Evolutionary conservation across 2,888 invertebrate genomes (phyloP).

Genomic region (Cryptocheilus praepositus): DNA sequence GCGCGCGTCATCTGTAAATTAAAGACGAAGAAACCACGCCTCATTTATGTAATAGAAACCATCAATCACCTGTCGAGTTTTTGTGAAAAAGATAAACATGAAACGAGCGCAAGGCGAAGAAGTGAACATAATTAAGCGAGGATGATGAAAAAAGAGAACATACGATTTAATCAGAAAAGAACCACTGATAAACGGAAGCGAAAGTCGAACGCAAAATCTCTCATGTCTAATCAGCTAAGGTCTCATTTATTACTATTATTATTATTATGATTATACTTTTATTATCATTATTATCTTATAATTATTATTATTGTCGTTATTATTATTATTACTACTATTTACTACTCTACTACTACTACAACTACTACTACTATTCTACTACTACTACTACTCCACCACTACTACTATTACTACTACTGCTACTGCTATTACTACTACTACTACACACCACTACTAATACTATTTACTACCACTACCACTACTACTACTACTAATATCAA

Average conservation of each 20-base stretch:
- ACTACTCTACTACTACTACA: conserved; percentile 45
- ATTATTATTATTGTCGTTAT: conserved; percentile 32
- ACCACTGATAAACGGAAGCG: conserved; percentile 39
- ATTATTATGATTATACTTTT: conserved; percentile 46
- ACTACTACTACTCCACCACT: conserved; percentile 53
- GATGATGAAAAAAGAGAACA: conserved; percentile 28
- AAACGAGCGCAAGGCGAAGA: conserved; percentile 27
- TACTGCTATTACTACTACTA: conserved; percentile 38
- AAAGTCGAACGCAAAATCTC: conserved; percentile 65
- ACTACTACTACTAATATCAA: conserved; percentile 54
- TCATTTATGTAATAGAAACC: conserved; percentile 66
- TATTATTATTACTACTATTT: conserved; percentile 50
- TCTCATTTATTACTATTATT: conserved; percentile 42
- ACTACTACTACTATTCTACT: conserved; percentile 41
- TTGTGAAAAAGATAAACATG: too few species aligned
- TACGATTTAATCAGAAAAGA: too few species aligned
- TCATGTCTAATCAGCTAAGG: conserved; percentile 68
- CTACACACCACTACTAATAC: conserved; percentile 50
- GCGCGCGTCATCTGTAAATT: conserved; percentile 72
- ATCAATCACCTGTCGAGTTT: conserved; percentile 61
- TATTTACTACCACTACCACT: conserved; percentile 43
- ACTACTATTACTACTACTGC: conserved; percentile 12
- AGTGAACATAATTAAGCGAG: conserved; percentile 42
- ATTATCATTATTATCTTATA: conserved; percentile 23
- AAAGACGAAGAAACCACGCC: conserved; percentile 60